Conservation (phyloP, 2,888 invertebrate genomes). For the Tetragonula carbonaria region DNA sequence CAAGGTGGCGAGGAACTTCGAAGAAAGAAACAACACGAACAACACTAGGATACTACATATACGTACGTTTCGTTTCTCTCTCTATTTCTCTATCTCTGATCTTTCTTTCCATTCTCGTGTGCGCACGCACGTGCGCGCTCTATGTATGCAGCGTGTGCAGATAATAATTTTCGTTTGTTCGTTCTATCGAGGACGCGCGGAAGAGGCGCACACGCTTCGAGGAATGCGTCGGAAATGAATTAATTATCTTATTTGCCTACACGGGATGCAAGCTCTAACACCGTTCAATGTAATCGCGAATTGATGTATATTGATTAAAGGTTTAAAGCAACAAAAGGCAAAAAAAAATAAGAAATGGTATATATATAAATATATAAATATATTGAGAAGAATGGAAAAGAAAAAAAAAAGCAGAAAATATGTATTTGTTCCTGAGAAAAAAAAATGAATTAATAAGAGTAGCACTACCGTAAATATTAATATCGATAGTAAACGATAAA, state of each 20-base stretch:
- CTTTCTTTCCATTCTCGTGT: conserved; percentile 35
- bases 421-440: conserved; percentile 82
- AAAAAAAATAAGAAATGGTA: conserved; percentile 7
- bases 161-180: conserved; percentile 34
- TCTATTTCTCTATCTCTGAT: background rate
- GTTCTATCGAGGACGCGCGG: conserved; percentile 25
- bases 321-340: conserved; percentile 38
- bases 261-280: conserved; percentile 74
- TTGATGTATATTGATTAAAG: conserved; percentile 82
- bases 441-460: conserved; percentile 75
- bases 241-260: conserved; percentile 70
- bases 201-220: conserved; percentile 24
- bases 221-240: conserved; percentile 64
- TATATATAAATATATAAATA: conserved; percentile 64
- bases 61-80: background rate
- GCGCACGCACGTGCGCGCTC: conserved; percentile 17
- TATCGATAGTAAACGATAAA: conserved; percentile 78
- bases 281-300: conserved; percentile 80
- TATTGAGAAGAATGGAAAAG: conserved; percentile 25
- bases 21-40: conserved; percentile 1
- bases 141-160: conserved; percentile 1
- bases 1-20: conserved; percentile 32
- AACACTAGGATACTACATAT: background rate
- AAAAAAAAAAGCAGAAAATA: conserved; percentile 66
- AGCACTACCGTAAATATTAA: conserved; percentile 76